A percentile compares a stretch with the other conserved stretches of the same genome.
phyloP scores from a whole-genome alignment of 2,113 vertebrate genomes.

The Manacus vitellinus region DNA sequence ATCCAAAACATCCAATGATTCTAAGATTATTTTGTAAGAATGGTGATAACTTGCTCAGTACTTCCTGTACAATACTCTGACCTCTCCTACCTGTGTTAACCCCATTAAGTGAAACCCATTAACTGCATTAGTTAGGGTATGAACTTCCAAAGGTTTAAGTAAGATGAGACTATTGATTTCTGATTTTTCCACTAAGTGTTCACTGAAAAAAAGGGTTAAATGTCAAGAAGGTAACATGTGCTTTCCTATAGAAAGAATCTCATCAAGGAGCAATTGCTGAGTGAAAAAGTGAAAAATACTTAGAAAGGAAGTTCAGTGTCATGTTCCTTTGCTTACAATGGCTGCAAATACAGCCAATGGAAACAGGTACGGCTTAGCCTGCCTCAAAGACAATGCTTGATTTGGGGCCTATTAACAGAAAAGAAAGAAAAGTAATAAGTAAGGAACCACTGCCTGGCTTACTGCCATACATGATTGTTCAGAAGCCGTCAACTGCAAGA shows the following conservation, averaged over 20 bases:
- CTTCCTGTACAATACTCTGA: background rate
- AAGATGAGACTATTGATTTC: background rate
- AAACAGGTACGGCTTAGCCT: background rate
- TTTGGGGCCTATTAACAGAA: background rate
- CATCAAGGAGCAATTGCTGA: background rate
- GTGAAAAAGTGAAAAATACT: background rate
- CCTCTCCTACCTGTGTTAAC: background rate
- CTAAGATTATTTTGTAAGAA: background rate
- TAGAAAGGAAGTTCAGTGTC: background rate
- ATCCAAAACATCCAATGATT: background rate
- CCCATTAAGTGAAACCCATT: background rate
- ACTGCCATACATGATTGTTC: background rate
- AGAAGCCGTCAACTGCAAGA: background rate
- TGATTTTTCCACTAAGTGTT: background rate
- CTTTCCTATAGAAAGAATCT: background rate
- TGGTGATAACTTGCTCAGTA: background rate
- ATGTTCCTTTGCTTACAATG: background rate
- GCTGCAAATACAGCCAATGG: background rate
- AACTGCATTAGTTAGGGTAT: background rate
- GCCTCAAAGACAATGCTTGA: background rate
- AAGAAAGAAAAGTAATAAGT: background rate
- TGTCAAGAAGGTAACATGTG: background rate
- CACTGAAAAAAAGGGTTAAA: background rate
- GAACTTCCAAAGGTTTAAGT: background rate
- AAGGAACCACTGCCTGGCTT: background rate